These are phyloP conservation scores for Rhagophthalmus giganteus DNA, from an alignment of 2,888 invertebrate species.

Conservation along the genomic window DNA sequence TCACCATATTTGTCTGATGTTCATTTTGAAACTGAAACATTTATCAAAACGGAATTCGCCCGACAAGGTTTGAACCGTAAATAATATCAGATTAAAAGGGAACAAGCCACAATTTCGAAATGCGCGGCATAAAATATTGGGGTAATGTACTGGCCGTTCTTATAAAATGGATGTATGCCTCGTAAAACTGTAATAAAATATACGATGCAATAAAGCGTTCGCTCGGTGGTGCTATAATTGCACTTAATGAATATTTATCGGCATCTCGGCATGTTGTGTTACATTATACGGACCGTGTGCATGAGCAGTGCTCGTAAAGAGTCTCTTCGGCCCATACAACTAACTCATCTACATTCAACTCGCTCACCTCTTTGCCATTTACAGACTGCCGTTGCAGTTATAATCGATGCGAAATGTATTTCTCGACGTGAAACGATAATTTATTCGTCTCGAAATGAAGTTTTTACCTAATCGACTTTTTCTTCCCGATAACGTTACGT, in stretches of 20 bases:
- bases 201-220: conserved; percentile 56
- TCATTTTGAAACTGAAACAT: conserved; percentile 26
- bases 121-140: conserved; percentile 41
- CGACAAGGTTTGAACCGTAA: conserved; percentile 28
- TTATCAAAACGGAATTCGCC: conserved; percentile 27
- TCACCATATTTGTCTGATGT: conserved; percentile 23
- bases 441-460: conserved; percentile 40
- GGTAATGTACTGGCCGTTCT: conserved; percentile 41
- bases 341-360: conserved; percentile 55
- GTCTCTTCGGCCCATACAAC: conserved; percentile 50
- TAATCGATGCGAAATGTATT: conserved; percentile 50
- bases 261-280: conserved; percentile 50
- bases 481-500: background rate
- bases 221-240: conserved; percentile 56
- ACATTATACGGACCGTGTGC: conserved; percentile 48
- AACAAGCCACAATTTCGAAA: conserved; percentile 37
- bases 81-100: conserved; percentile 38
- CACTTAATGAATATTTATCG: conserved; percentile 58
- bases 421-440: conserved; percentile 47
- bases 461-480: conserved; percentile 7
- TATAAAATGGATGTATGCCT: conserved; percentile 47
- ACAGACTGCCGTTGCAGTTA: conserved; percentile 50
- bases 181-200: conserved; percentile 56
- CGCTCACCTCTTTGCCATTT: conserved; percentile 52
- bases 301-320: conserved; percentile 51